Base-by-base conservation (phyloP, 2,888 invertebrate genomes). In the Yponomeuta cagnagella region DNA sequence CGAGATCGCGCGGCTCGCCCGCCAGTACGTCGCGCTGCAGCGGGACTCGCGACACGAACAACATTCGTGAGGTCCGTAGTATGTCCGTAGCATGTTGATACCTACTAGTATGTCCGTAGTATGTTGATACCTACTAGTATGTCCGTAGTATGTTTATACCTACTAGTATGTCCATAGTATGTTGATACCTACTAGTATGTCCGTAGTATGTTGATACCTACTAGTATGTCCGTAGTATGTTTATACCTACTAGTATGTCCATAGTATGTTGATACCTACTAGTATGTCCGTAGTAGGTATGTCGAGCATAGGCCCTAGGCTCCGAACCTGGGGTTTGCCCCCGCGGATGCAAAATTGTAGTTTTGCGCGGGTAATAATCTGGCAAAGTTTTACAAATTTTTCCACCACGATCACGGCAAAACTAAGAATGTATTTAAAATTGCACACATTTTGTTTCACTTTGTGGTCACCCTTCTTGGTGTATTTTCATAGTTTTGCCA, bases 1-100 rank as follows among this genome's bases (percentile, higher is more conserved):
- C 82, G 99, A 99, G 90, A 98, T 99, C 79, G 98, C 98, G 69
- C 95, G 98, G 75, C 94, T 99, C 78, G 98, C 99, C 81, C 94
- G 98, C 48, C 99, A 99, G 88, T 99, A 99, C 92, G 98, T 99
- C 82, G 97, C 97, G 79, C 96, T 98, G 90, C 93, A 93, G 81
- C 79, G 93, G 70, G 91, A 92, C 80, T 80, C 81, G 74, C 75
- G 85, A 48, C 83, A 83, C 78, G 76, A 77, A 81, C 65, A 65
- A 31, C 65, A 71, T 10, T 12, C 52, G 52, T 58, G 1, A 58
- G 52, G 52, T 58, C 12, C 5, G 52, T 58, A 58, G 15, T 5
- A 23, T 23, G 23, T 23, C 23, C 23, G 23, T 23, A 23, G 23
- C 23, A 15, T 23, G 3, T 12, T 58, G 12, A 3, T 58, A 3